Conservation (phyloP, 2,113 vertebrate species). For the Osmerus eperlanus region DNA sequence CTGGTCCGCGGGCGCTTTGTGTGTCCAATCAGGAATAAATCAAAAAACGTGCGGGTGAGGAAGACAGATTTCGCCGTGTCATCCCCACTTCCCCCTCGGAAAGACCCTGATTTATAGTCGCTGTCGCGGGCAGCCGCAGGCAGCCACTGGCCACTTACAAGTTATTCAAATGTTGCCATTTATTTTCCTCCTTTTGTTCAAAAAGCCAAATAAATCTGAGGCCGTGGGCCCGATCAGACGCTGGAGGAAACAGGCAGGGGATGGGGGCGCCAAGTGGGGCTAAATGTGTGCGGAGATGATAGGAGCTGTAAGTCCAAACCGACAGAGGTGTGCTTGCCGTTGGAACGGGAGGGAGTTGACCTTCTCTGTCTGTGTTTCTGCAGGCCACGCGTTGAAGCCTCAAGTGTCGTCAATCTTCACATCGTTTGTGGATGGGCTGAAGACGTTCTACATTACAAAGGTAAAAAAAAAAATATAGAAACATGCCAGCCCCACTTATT, state of each 20-base stretch:
- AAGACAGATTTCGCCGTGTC: conserved; percentile 70
- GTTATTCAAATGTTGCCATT: conserved; percentile 71
- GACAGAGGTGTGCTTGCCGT: conserved; percentile 12
- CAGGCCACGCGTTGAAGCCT: conserved; percentile 98
- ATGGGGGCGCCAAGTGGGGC: conserved; percentile 19
- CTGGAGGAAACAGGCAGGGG: conserved; percentile 39
- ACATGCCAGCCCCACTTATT: too few species aligned
- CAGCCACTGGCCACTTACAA: conserved; percentile 61
- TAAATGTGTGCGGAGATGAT: conserved; percentile 31
- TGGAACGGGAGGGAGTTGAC: conserved; percentile 16
- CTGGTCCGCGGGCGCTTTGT: conserved; percentile 68
- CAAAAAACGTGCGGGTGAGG: conserved; percentile 68
- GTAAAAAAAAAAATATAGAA: conserved; percentile 62
- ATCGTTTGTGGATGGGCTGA: conserved; percentile 95
- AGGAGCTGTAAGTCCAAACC: conserved; percentile 9
- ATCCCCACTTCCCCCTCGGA: conserved; percentile 68
- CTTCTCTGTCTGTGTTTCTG: conserved; percentile 33
- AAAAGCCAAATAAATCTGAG: conserved; percentile 64
- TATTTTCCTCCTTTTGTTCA: conserved; percentile 69
- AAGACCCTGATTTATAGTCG: conserved; percentile 70
- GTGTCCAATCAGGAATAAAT: conserved; percentile 76
- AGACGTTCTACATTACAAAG: conserved; percentile 99
- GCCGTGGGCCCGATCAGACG: conserved; percentile 31
- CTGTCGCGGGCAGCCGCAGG: conserved; percentile 59
- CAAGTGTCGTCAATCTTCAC: conserved; percentile 99